Conservation (phyloP, 2,888 invertebrate species). For the Tridacna crocea region DNA sequence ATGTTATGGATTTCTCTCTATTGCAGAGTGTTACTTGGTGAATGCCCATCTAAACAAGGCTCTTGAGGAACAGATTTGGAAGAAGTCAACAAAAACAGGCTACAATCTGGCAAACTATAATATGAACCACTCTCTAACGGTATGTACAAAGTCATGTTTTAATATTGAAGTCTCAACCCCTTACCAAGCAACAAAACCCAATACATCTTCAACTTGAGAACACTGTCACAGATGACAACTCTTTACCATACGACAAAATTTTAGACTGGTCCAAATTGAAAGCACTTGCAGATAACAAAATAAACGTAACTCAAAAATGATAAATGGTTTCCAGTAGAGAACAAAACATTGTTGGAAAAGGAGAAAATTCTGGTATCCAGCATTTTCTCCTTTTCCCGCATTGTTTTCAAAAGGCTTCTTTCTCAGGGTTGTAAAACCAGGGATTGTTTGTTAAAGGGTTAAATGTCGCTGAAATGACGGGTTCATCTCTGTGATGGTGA, state of each 20-base stretch:
- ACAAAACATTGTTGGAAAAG: neutral
- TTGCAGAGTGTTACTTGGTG: slow-evolving; percentile 76
- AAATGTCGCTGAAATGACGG: too few species aligned
- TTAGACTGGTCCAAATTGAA: too few species aligned
- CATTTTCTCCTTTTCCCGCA: neutral
- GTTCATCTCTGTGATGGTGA: too few species aligned
- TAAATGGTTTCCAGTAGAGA: neutral
- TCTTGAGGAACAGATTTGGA: slow-evolving; percentile 77
- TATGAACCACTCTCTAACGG: slow-evolving; percentile 76
- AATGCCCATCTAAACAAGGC: slow-evolving; percentile 77
- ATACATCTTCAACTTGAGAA: neutral
- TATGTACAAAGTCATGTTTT: slow-evolving; percentile 65
- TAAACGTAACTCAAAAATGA: neutral
- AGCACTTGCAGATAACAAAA: too few species aligned
- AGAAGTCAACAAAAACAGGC: slow-evolving; percentile 76
- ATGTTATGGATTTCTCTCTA: too few species aligned
- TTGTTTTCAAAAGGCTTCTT: neutral
- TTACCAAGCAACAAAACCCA: neutral
- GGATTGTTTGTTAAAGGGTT: too few species aligned
- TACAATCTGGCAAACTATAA: slow-evolving; percentile 79
- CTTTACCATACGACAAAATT: too few species aligned
- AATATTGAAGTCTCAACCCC: neutral
- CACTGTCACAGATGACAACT: neutral
- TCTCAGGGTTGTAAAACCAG: too few species aligned
- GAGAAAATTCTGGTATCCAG: neutral